Evolutionary conservation across 2,888 invertebrate genomes (phyloP).

Genomic region (Trachelus tabidus): DNA sequence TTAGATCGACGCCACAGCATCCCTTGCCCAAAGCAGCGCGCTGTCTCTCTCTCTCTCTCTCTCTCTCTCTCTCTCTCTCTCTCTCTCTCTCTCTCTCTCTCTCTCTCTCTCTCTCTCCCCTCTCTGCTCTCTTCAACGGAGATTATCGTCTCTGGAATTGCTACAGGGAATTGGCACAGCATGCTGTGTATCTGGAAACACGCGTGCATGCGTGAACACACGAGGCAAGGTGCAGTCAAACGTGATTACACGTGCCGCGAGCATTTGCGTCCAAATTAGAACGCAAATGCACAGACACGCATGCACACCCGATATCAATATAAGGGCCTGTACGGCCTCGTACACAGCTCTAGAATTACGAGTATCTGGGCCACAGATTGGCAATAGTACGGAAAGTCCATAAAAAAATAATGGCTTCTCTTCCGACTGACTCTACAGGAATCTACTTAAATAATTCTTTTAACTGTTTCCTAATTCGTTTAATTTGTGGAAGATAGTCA

Average conservation of each 20-base stretch:
- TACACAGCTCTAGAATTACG: background rate
- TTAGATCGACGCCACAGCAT: conserved; percentile 10
- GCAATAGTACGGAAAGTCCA: background rate
- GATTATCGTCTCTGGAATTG: background rate
- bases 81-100: background rate
- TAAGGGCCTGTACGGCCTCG: too few species aligned
- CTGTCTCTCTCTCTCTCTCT: background rate
- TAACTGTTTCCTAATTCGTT: background rate
- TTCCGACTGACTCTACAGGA: background rate
- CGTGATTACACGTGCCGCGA: conserved; percentile 41
- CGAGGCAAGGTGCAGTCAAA: conserved; percentile 38
- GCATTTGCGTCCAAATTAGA: conserved; percentile 34
- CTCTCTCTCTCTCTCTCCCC: too few species aligned
- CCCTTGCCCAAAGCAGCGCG: conserved; percentile 10
- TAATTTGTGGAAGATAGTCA: too few species aligned
- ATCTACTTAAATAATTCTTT: background rate
- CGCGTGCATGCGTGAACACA: conserved; percentile 23
- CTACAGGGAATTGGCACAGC: background rate
- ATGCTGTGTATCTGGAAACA: background rate
- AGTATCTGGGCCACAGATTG: background rate
- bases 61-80: background rate
- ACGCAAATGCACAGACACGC: conserved; percentile 29
- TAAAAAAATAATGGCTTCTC: background rate
- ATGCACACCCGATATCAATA: background rate
- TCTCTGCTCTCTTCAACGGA: background rate